phyloP scores from a whole-genome alignment of 1,140 invertebrate genomes.

The Temnothorax curvispinosus region DNA sequence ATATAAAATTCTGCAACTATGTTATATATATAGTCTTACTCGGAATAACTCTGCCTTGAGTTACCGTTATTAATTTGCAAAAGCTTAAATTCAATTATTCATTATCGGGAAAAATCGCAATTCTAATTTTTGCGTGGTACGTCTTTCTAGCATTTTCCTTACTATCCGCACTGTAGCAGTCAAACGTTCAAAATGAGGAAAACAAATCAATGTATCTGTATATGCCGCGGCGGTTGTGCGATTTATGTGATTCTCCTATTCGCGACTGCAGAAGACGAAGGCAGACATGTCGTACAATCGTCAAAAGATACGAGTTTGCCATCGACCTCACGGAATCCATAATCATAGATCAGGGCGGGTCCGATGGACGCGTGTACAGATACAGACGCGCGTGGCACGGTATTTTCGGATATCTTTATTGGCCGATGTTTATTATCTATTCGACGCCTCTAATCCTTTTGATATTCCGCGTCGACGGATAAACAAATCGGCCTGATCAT shows the following conservation, averaged over 20 bases:
- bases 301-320: constrained; percentile 64
- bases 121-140: not conserved
- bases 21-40: not conserved
- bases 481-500: constrained; percentile 79
- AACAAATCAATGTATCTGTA: not conserved
- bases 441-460: constrained; percentile 80
- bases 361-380: constrained; percentile 37
- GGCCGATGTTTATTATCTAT: constrained; percentile 82
- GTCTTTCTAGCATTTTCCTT: not conserved
- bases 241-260: constrained; percentile 19
- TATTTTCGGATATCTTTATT: constrained; percentile 81
- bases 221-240: not conserved
- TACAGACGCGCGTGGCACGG: constrained; percentile 60
- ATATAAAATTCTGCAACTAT: not conserved
- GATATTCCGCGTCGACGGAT: constrained; percentile 78
- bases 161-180: not conserved
- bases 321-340: constrained; percentile 76
- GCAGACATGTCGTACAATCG: constrained; percentile 26
- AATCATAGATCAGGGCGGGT: constrained; percentile 76
- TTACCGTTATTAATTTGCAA: not conserved
- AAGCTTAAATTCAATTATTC: not conserved
- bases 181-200: not conserved
- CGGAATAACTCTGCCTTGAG: not conserved
- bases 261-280: not conserved
- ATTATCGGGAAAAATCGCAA: not conserved